A percentile compares a stretch with the other conserved stretches of the same genome.
Conservation (phyloP, 2,113 vertebrate genomes). For the Dipodomys ordii region DNA sequence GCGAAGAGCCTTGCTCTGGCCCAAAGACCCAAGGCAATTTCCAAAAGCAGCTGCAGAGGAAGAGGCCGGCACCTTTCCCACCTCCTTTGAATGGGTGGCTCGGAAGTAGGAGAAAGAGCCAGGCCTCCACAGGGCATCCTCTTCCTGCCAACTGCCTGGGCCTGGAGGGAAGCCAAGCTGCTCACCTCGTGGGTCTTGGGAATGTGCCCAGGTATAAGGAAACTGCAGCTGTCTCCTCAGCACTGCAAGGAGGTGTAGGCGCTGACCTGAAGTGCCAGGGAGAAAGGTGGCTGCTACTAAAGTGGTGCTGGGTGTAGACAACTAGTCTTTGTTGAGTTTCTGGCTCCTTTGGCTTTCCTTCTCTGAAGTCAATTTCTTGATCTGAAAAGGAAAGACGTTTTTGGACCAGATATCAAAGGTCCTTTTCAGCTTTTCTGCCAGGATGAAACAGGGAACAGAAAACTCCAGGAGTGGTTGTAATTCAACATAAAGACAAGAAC, state of each 20-base stretch:
- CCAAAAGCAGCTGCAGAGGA: conserved; percentile 13
- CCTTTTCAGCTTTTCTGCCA: neutral
- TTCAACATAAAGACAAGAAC: neutral
- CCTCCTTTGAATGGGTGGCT: conserved; percentile 44
- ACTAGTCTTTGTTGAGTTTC: conserved; percentile 36
- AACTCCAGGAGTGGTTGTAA: neutral
- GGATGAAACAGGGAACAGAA: neutral
- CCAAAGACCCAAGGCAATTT: conserved; percentile 24
- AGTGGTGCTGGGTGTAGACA: neutral
- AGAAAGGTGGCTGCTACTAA: neutral
- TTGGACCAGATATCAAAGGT: neutral
- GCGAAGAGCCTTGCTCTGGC: neutral
- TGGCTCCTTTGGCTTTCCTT: neutral
- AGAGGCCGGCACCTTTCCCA: conserved; percentile 13
- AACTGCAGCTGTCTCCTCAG: neutral
- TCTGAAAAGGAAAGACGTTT: conserved; percentile 24
- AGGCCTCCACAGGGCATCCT: conserved; percentile 47
- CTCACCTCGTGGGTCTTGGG: neutral
- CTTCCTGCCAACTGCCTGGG: neutral
- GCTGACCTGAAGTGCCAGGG: neutral
- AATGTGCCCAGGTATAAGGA: neutral
- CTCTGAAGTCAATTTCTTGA: conserved; percentile 39
- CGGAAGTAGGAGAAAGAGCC: conserved; percentile 7
- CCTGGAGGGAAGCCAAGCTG: conserved; percentile 1
- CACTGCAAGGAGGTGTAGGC: neutral